Evolutionary conservation across 2,888 invertebrate genomes (phyloP).

Genomic region (Thera obeliscata): DNA sequence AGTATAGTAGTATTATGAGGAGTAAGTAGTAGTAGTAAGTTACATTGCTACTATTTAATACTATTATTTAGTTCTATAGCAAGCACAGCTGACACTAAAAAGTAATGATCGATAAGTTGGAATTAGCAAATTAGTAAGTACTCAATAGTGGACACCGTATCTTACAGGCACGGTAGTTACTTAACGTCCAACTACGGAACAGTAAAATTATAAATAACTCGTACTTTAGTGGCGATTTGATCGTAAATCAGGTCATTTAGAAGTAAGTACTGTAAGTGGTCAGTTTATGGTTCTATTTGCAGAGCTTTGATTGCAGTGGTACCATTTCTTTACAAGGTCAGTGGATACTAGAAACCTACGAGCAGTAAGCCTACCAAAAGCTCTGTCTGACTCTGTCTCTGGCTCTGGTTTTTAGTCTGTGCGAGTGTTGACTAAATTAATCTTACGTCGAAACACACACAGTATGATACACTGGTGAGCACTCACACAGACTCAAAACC

Average conservation of each 20-base stretch:
- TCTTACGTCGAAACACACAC: too few relatives aligned
- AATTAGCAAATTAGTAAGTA: not conserved
- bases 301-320: constrained; percentile 3
- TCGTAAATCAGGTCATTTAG: constrained; percentile 16
- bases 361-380: too few relatives aligned
- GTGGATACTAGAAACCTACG: too few relatives aligned
- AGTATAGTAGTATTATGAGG: too few relatives aligned
- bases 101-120: not conserved
- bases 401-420: too few relatives aligned
- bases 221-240: not conserved
- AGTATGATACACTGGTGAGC: too few relatives aligned
- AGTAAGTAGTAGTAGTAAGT: too few relatives aligned
- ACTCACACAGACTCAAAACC: too few relatives aligned
- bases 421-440: too few relatives aligned
- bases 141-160: not conserved
- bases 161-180: constrained; percentile 1
- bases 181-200: not conserved
- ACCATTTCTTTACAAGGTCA: constrained; percentile 22
- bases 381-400: too few relatives aligned
- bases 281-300: constrained; percentile 15
- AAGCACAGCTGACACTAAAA: not conserved
- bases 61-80: not conserved
- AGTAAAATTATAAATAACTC: constrained; percentile 19
- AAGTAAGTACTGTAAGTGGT: not conserved
- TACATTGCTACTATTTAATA: too few relatives aligned